Evolutionary conservation across 2,888 invertebrate genomes (phyloP), one percentile per base, ranked within the genome.

Genomic region (Trachelus troglodyta): DNA sequence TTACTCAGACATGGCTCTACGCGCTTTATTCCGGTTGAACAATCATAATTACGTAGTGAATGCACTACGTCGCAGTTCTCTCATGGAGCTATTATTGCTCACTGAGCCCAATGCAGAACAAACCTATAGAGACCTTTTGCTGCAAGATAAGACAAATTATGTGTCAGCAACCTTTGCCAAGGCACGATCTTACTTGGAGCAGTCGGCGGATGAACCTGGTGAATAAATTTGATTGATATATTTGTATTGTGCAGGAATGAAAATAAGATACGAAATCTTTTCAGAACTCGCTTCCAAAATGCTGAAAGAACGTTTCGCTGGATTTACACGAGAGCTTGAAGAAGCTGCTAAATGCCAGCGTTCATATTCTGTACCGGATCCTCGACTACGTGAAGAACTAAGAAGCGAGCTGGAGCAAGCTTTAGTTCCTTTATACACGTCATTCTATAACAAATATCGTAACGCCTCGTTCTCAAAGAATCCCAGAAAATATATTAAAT

Each of bases 241-340:
- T 23, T 23, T 56, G 9, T 1, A 9, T 56, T 23, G 15, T 9
- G 23, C 23, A 56, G 23, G 23, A 56, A 56, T 1, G 9, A 56
- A 56, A 56, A 2, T 56, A 56, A 56, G 9, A 56, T 56, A 56
- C 56, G 56, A 56, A 56, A 56, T 23, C 79, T 83, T 91, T 89
- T 33, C 89, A 98, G 97, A 90, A 79, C 86, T 87, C 34, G 88
- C 87, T 11, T 83, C 90, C 30, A 91, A 91, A 81, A 84, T 86
- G n/a, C 79, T 91, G 74, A 91, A 91, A 77, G 91, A 91, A 35
- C 88, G 89, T 34, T 91, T 91, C 69, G 83, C 90, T 34, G 96
- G 96, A 75, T 99, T 99, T 92, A 98, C 99, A 92, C 97, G 98
- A 90, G 99, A 99, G 92, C 95, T 99, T 90, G 98, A 99, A 88